phyloP scores from a whole-genome alignment of 1,140 invertebrate genomes.

The Fragariocoptes setiger region DNA sequence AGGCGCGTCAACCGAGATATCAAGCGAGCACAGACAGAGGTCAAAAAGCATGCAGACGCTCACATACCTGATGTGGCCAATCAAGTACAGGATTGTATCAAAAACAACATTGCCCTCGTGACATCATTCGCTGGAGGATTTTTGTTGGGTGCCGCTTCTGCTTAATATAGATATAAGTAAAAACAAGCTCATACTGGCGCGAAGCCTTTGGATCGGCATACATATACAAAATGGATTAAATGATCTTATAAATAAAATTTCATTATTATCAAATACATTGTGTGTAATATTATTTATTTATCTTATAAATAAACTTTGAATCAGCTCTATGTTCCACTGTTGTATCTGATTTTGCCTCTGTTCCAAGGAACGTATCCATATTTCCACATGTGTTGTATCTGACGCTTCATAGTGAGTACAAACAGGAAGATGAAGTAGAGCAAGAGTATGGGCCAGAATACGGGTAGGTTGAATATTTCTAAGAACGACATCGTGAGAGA shows the following conservation, averaged over 20 bases:
- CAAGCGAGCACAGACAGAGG: conserved; percentile 22
- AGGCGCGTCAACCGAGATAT: conserved; percentile 30
- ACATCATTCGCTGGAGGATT: conserved; percentile 54
- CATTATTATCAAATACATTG: too few relatives aligned
- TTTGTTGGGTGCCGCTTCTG: conserved; percentile 34
- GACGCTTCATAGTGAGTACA: conserved; percentile 95
- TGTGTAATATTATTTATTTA: conserved; percentile 6
- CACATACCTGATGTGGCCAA: conserved; percentile 27
- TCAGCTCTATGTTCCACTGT: too few relatives aligned
- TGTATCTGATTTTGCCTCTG: conserved; percentile 75
- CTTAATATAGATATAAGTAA: too few relatives aligned
- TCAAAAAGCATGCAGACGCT: conserved; percentile 44
- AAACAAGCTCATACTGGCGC: too few relatives aligned
- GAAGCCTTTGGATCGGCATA: too few relatives aligned
- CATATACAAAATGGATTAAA: too few relatives aligned
- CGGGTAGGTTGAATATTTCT: conserved; percentile 90
- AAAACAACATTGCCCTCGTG: conserved; percentile 37
- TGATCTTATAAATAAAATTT: too few relatives aligned
- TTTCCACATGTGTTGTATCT: conserved; percentile 99
- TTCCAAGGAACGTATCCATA: conserved; percentile 96
- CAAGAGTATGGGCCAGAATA: conserved; percentile 98
- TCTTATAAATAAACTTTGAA: conserved; percentile 6
- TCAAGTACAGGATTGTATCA: conserved; percentile 41
- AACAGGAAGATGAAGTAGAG: conserved; percentile 97
- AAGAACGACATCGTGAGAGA: conserved; percentile 79